Evolutionary conservation across 2,888 invertebrate genomes (phyloP), one percentile per base, ranked within the genome.

Genomic region (Sesia bembeciformis): DNA sequence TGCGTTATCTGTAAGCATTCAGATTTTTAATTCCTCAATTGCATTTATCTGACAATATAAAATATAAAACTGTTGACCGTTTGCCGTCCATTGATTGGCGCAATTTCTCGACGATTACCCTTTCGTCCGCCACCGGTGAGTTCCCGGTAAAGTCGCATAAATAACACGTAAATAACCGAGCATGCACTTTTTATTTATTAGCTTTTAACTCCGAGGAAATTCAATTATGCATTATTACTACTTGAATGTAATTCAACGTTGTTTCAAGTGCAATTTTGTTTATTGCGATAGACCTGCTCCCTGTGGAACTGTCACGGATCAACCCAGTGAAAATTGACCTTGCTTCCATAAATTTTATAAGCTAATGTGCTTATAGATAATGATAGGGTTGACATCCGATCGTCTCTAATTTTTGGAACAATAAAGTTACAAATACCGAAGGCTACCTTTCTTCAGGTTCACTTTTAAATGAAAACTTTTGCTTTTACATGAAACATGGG

Each of bases 101-200:
- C 68, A 75, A 74, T 76, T 76, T 76, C 64, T 62, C 64, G 58
- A 58, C 70, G 64, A 75, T 76, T 75, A 77, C 65, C 60, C 60
- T 62, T 58, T 58, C 60, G 64, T 57, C 65, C 63, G 67, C 70
- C 72, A 63, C 70, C 70, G 66, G 58, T 53, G 68, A 66, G 66
- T 76, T 78, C 77, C 54, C 55, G 62, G 78, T 74, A 78, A 60
- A 60, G 56, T 68, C 69, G 66, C 73, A 76, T 78, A 76, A 76
- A 78, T 76, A 78, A 70, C 60, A 60, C 66, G 58, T 66, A 70
- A 73, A 70, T 72, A 67, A 67, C 67, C 53, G 63, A 53, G 60
- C 61, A 58, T 53, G 51, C 60, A 57, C 58, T 61, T 58, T 46
- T 46, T 46, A 46, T 46, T 46, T 46, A 46, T 46, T 46, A 46